Base-by-base conservation (phyloP, 35 echinoderm and acorn worm species). In the Diadema setosum region DNA sequence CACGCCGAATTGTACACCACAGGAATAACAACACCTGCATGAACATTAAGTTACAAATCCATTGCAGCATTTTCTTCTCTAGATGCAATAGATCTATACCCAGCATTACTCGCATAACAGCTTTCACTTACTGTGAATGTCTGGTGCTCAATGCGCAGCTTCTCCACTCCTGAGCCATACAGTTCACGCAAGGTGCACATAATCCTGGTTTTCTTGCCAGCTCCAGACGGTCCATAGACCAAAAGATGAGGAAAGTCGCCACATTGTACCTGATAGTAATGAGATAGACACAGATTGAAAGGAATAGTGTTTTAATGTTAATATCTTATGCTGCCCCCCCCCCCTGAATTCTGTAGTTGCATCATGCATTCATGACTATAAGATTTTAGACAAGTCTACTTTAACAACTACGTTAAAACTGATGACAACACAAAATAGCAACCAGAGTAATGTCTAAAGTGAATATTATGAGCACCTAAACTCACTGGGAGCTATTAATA, bases 201-300 rank as follows among this genome's bases (percentile, higher is more conserved):
- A 23, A 99, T 99, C 20, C 96, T 59, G 0, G 96, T 99, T 82
- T 99, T 99, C 83, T 99, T 99, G 1, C 96, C 96, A 25, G 92
- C 96, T 17, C 96, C 96, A 11, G 96, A 99, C 20, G 92, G 96
- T 4, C 96, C 96, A 94, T 99, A 99, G 2, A 99, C 93, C 46
- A 99, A 65, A 17, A 99, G 78, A 67, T 99, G 96, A 39, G 96
- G 96, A 48, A 99, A 99, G 86, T 99, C 96, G 7, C 96, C 96
- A 23, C 88, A 78, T 64, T 91, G 82, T 25, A 94, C 96, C 96
- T 98, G 75, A 14, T 46, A 45, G n/a, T n/a, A n/a, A 45, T 21
- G 41, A 34, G 45, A 48, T 63, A 3, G 16, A n/a, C 4, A 73
- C 5, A 33, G 7, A 85, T 31, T 31, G 42, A 20, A 25, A 14